phyloP scores from a whole-genome alignment of 2,113 vertebrate species.

The Cyprinodon brontotheroides region DNA sequence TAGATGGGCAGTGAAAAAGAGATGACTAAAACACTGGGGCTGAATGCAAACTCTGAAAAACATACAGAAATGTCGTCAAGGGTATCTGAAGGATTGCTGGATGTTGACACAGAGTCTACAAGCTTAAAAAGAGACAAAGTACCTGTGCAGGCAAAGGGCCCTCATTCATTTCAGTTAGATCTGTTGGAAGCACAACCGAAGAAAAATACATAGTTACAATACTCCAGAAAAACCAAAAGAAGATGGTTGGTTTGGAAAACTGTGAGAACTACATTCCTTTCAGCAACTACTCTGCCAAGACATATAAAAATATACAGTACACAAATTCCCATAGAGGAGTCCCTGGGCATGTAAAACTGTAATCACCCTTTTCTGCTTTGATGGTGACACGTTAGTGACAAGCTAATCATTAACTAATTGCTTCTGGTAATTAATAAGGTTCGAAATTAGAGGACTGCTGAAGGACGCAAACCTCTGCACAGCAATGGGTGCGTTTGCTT shows the following conservation, averaged over 20 bases:
- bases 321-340: conserved; percentile 11
- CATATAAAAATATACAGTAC: neutral
- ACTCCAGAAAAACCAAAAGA: neutral
- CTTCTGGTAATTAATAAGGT: conserved; percentile 61
- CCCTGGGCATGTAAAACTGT: conserved; percentile 35
- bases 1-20: conserved; percentile 44
- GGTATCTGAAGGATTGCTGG: conserved; percentile 18
- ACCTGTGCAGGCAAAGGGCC: neutral
- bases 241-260: neutral
- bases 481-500: neutral
- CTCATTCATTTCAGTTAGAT: conserved; percentile 10
- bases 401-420: conserved; percentile 65
- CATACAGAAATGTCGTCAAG: conserved; percentile 37
- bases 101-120: conserved; percentile 15
- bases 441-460: neutral
- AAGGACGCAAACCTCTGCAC: conserved; percentile 7
- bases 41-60: conserved; percentile 55
- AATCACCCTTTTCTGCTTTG: conserved; percentile 49
- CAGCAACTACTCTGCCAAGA: neutral
- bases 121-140: conserved; percentile 7
- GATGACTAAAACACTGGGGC: conserved; percentile 31
- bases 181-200: neutral
- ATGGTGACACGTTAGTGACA: conserved; percentile 56
- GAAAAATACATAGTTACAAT: neutral
- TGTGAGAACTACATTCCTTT: conserved; percentile 4